These are phyloP conservation scores for Drosophila prostipennis DNA, from an alignment of 2,888 invertebrate genomes.

Conservation along the genomic window DNA sequence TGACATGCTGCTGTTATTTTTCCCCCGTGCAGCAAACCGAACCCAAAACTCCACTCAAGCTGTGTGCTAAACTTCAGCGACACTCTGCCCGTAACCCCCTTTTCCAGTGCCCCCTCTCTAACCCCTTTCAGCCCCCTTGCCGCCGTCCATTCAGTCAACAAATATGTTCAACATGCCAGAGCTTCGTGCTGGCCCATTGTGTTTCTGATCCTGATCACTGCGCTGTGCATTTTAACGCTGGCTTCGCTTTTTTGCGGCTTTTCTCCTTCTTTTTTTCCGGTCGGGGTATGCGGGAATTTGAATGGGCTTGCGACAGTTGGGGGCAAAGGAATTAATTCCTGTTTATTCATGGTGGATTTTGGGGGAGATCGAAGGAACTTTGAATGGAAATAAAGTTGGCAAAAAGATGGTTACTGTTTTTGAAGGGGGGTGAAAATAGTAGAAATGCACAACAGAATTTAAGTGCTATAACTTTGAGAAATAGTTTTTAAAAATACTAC, in stretches of 20 bases:
- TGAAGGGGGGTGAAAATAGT: background rate
- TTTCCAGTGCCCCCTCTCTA: background rate
- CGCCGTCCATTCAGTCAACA: constrained; percentile 55
- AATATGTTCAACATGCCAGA: constrained; percentile 78
- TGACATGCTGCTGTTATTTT: background rate
- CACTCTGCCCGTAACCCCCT: constrained; percentile 51
- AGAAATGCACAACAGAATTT: background rate
- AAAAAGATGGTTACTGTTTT: background rate
- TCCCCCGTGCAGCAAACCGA: constrained; percentile 21
- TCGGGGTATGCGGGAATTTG: constrained; percentile 25
- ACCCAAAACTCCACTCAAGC: constrained; percentile 58
- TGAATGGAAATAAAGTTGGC: background rate
- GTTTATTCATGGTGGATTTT: constrained; percentile 22
- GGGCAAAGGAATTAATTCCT: constrained; percentile 30
- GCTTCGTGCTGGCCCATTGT: constrained; percentile 64
- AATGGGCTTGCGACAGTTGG: constrained; percentile 29
- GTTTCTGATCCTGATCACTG: constrained; percentile 74
- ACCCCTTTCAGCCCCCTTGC: background rate
- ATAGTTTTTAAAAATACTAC: no score
- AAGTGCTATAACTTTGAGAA: background rate
- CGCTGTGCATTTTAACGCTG: constrained; percentile 76
- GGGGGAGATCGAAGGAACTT: constrained; percentile 12
- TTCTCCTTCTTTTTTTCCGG: constrained; percentile 17
- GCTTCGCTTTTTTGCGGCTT: constrained; percentile 58
- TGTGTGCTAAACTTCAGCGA: constrained; percentile 71